Conservation (phyloP, 2,797 vertebrate species). For the Otolemur crassicaudatus region DNA sequence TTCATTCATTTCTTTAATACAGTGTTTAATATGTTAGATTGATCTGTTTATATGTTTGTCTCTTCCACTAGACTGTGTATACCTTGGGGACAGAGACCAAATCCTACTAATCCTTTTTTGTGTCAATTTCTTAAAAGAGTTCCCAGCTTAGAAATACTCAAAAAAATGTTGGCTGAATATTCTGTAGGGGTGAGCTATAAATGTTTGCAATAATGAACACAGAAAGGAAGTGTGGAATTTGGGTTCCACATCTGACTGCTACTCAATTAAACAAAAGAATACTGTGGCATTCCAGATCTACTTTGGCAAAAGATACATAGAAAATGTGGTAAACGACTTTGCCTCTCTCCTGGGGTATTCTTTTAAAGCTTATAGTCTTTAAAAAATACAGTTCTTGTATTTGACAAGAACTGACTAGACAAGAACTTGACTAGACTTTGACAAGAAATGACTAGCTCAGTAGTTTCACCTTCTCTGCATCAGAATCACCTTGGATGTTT, state of each 20-base stretch:
- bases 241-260: background rate
- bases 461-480: background rate
- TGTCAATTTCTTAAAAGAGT: conserved; percentile 1
- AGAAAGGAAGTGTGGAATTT: conserved; percentile 37
- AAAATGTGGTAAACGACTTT: conserved; percentile 34
- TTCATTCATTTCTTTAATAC: background rate
- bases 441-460: background rate
- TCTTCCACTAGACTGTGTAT: background rate
- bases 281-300: background rate
- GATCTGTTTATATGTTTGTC: background rate
- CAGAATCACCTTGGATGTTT: background rate
- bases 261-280: conserved; percentile 5
- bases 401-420: too few relatives aligned
- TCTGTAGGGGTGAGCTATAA: background rate
- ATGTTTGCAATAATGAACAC: background rate
- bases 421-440: too few relatives aligned
- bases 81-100: background rate
- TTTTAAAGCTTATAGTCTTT: background rate
- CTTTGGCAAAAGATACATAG: background rate
- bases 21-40: conserved; percentile 3
- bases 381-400: background rate
- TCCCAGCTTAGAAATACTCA: background rate
- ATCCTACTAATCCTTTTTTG: background rate
- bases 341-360: background rate
- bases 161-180: conserved; percentile 6